Evolutionary conservation across 2,113 vertebrate genomes (phyloP), one percentile per base, ranked within the genome.

Genomic region (Mixornis gularis): DNA sequence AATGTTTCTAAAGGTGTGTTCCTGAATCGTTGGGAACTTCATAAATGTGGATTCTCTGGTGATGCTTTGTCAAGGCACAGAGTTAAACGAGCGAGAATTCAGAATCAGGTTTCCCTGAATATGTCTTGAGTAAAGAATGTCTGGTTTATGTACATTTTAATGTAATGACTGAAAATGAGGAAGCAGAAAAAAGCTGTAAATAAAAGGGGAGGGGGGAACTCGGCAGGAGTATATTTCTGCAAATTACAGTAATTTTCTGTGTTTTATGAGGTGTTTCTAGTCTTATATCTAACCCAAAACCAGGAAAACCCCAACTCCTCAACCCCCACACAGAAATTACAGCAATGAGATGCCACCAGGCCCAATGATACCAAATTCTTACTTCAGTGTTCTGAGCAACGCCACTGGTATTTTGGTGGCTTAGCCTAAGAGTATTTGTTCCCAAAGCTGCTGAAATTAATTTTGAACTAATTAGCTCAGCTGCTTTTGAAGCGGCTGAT

Each of bases 1-100:
- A 30, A 95, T 96, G 87, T 72, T 95, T 63, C 87, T 85, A 65
- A 85, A 96, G 78, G 95, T 94, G 41, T 51, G 25, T 34, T 91
- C 80, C 66, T 66, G 18, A 65, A 24, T 52, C 8, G 1, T 22
- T 82, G 59, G 48, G 59, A 91, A 62, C 40, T 5, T 82, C 21
- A 36, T 1, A 44, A 84, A 62, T 72, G 11, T 14, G 0, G 69
- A 13, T 69, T 85, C 59, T 38, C 40, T 44, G 27, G 21, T 58
- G 63, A 46, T 62, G 19, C 24, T 48, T 81, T 51, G 26, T 72
- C 6, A 30, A 40, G 29, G 15, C 20, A 62, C 14, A 21, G 5
- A 9, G 30, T 63, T 73, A 20, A 12, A 34, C 4, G 12, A 80
- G 21, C 40, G 48, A 62, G 11, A 58, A 69, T 38, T 68, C 3